Conservation (phyloP, 2,113 vertebrate species). For the Saguinus midas region DNA sequence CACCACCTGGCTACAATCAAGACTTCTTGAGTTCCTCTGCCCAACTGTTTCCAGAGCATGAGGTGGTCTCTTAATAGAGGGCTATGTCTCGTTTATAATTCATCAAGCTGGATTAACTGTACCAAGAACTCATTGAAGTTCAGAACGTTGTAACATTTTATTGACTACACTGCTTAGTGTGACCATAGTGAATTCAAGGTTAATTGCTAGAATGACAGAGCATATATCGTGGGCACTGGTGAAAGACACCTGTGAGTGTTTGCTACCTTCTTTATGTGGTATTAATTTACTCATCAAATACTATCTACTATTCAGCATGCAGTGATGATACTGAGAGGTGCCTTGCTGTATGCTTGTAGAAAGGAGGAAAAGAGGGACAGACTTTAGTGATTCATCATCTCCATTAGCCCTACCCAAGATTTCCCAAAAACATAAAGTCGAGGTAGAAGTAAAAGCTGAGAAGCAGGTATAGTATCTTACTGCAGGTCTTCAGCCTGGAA, state of each 20-base stretch:
- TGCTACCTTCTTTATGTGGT: background rate
- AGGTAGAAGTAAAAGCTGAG: background rate
- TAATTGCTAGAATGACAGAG: background rate
- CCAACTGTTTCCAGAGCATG: background rate
- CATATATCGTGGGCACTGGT: no score
- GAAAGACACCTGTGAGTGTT: background rate
- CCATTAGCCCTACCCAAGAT: background rate
- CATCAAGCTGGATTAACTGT: background rate
- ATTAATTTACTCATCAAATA: background rate
- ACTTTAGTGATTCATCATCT: background rate
- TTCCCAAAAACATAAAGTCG: background rate
- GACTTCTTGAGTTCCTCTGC: background rate
- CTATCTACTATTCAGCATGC: background rate
- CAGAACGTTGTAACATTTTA: background rate
- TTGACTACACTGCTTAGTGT: background rate
- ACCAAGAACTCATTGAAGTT: background rate
- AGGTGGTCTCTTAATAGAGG: background rate
- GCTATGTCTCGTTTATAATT: background rate
- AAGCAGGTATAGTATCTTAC: background rate
- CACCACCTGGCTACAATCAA: background rate
- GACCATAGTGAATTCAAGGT: background rate
- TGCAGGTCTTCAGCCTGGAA: background rate
- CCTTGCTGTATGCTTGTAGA: fast-evolving
- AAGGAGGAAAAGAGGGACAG: fast-evolving
- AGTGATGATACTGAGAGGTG: background rate